A percentile compares a stretch with the other conserved stretches of the same genome.
These are phyloP conservation scores for Nymphalis urticae DNA, from an alignment of 2,888 invertebrate genomes.

Conservation along the genomic window DNA sequence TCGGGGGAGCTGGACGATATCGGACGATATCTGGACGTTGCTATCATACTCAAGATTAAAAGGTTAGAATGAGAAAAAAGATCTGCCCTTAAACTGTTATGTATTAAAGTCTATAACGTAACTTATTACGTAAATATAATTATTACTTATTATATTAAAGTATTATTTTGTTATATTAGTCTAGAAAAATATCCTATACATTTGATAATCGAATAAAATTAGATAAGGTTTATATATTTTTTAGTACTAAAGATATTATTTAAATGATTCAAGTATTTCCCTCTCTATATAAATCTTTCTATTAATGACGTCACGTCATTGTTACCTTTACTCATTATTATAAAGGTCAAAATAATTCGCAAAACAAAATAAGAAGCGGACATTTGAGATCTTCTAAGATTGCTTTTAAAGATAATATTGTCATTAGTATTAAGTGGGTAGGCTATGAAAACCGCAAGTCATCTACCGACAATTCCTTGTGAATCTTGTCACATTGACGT, in stretches of 20 bases:
- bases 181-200: too few species aligned
- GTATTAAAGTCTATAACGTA: too few species aligned
- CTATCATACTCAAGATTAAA: slow-evolving; percentile 11
- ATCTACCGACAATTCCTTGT: slow-evolving; percentile 52
- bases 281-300: too few species aligned
- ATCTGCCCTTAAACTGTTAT: too few species aligned
- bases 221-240: too few species aligned
- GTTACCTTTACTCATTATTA: slow-evolving; percentile 22
- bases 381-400: slow-evolving; percentile 42
- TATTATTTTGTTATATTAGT: too few species aligned
- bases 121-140: too few species aligned
- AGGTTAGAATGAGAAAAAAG: not conserved
- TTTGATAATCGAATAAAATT: too few species aligned
- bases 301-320: not conserved
- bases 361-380: slow-evolving; percentile 48
- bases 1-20: slow-evolving; percentile 52
- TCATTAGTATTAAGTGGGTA: slow-evolving; percentile 76
- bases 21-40: slow-evolving; percentile 25
- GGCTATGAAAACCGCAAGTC: slow-evolving; percentile 72
- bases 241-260: too few species aligned
- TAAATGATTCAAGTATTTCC: too few species aligned
- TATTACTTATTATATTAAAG: too few species aligned
- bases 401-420: slow-evolving; percentile 76
- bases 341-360: slow-evolving; percentile 37
- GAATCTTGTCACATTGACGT: slow-evolving; percentile 16